Conservation (phyloP, 2,888 invertebrate species). For the Andricus quercusramuli region DNA sequence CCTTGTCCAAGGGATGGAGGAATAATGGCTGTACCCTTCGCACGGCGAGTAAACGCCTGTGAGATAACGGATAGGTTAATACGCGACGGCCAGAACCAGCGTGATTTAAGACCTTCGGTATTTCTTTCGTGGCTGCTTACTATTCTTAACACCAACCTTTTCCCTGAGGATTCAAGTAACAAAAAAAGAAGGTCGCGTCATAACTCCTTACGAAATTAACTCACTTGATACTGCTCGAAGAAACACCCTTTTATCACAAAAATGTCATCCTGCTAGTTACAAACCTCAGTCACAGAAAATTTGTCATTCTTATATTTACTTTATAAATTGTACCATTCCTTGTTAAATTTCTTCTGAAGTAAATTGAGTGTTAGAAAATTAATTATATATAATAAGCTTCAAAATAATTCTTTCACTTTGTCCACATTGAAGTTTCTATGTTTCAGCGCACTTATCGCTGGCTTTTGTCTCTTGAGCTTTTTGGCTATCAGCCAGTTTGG, state of each 20-base stretch:
- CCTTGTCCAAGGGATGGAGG: slow-evolving; percentile 17
- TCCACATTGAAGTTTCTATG: no score
- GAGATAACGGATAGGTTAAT: slow-evolving; percentile 50
- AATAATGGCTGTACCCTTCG: slow-evolving; percentile 30
- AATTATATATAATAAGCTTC: no score
- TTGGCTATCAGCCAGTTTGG: no score
- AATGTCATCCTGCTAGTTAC: background rate
- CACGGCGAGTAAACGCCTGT: slow-evolving; percentile 27
- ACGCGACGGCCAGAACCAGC: slow-evolving; percentile 41
- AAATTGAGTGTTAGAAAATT: no score
- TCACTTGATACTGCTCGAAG: background rate
- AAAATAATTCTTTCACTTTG: no score
- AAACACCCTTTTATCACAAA: background rate
- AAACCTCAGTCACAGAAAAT: background rate
- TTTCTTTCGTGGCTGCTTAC: slow-evolving; percentile 41
- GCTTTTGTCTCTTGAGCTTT: no score
- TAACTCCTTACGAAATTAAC: background rate
- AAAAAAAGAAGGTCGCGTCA: background rate
- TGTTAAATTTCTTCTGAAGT: no score
- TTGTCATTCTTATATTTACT: background rate
- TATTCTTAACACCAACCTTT: slow-evolving; percentile 32
- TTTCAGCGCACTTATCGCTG: no score
- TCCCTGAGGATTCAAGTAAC: background rate
- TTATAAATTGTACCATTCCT: no score
- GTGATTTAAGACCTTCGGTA: slow-evolving; percentile 52